Base-by-base conservation (phyloP, 1,140 invertebrate species). In the Temnothorax longispinosus region DNA sequence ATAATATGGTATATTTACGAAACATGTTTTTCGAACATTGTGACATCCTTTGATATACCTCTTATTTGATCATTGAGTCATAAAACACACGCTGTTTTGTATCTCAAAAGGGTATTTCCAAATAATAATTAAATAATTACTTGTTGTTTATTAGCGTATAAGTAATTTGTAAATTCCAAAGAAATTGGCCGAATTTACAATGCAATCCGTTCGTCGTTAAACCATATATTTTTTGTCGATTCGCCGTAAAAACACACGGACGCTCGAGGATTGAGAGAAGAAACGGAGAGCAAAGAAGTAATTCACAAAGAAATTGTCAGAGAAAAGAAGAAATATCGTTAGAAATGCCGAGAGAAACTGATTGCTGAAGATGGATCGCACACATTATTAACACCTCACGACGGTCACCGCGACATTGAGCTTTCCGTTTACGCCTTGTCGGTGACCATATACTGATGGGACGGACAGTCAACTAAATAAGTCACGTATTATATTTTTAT, bases 341-440 rank as follows among this genome's bases (percentile, higher is more conserved):
- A 62, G 56, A 50, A 82, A 72, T 76, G 18, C 56, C 69, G 32
- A 6, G 13, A 50, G 69, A 13, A 47, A 75, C 56, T 60, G 80
- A 84, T 84, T 54, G 54, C 41, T 74, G 52, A 84, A 84, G 69
- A 84, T 84, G 69, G 54, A 84, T 84, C 69, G 69, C 27, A 27
- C 27, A 27, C 27, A 27, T 27, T 27, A 27, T 27, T 27, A 27
- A 27, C 27, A 27, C 27, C 27, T 27, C 27, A 27, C 27, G 27
- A 27, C 27, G 27, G 27, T 27, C 27, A 27, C 27, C 27, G 27
- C 27, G 27, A 27, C 27, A 27, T 27, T 1, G 27, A 27, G 27
- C 27, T 27, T 27, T 27, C 27, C 27, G 27, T 27, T 27, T 27
- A 27, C 27, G 27, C 27, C 27, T 27, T 27, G 27, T 27, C 27